These are phyloP conservation scores for Erithacus rubecula DNA, from an alignment of 2,797 vertebrate genomes.

Conservation along the genomic window DNA sequence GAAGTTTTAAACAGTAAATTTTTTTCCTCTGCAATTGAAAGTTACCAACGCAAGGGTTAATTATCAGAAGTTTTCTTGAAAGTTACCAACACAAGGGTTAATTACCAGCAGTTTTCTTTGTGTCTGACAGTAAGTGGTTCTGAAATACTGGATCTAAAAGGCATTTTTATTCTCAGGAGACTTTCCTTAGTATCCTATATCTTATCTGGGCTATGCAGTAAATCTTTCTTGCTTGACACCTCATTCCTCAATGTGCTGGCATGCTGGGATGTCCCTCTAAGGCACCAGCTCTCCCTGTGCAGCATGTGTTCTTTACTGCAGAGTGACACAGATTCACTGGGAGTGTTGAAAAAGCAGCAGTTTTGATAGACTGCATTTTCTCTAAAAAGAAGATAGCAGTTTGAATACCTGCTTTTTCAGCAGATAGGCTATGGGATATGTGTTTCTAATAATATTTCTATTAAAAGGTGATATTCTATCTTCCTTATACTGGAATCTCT, in stretches of 20 bases:
- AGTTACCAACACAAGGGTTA: background rate
- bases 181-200: background rate
- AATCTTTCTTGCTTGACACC: background rate
- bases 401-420: background rate
- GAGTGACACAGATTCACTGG: background rate
- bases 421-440: background rate
- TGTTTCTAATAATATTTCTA: background rate
- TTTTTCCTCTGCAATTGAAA: background rate
- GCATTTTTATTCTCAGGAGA: background rate
- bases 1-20: background rate
- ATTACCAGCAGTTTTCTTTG: background rate
- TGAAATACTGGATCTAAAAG: background rate
- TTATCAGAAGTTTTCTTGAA: background rate
- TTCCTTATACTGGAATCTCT: background rate
- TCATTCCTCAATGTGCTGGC: background rate
- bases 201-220: background rate
- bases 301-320: background rate
- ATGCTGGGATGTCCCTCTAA: background rate
- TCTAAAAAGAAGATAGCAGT: background rate
- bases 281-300: background rate
- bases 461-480: background rate
- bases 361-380: background rate
- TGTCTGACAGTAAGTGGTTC: background rate
- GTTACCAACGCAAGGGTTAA: background rate
- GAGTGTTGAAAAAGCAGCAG: background rate